Conservation (phyloP, 2,888 invertebrate species). For the Ormyrus thymus region DNA sequence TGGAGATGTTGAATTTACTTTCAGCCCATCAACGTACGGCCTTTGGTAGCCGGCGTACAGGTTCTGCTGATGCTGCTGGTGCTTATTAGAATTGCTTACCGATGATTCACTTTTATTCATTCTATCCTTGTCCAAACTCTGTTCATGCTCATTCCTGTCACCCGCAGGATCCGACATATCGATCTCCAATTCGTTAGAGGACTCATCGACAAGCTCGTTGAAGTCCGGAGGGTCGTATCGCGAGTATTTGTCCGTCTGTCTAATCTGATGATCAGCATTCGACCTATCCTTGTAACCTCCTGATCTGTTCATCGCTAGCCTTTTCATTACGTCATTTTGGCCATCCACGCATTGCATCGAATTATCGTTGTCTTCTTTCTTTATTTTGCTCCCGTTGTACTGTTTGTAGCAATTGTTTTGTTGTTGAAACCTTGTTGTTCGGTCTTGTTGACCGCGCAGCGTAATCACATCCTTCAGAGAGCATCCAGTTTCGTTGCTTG, state of each 20-base stretch:
- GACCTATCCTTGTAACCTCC: slow-evolving; percentile 60
- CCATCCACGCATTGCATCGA: slow-evolving; percentile 75
- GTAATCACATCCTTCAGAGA: slow-evolving; percentile 82
- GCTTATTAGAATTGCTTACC: slow-evolving; percentile 60
- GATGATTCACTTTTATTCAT: slow-evolving; percentile 64
- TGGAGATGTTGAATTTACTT: slow-evolving; percentile 75
- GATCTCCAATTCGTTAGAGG: slow-evolving; percentile 86
- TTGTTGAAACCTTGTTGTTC: slow-evolving; percentile 62
- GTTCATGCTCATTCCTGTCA: slow-evolving; percentile 80
- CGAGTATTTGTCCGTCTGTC: slow-evolving; percentile 75
- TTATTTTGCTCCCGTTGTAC: slow-evolving; percentile 60
- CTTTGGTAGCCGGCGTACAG: slow-evolving; percentile 74
- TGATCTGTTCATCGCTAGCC: slow-evolving; percentile 61
- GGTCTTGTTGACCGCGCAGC: slow-evolving; percentile 74
- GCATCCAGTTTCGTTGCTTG: slow-evolving; percentile 78
- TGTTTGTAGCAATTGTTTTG: slow-evolving; percentile 64
- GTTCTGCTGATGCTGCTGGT: slow-evolving; percentile 61
- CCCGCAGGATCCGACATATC: slow-evolving; percentile 84
- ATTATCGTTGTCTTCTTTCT: slow-evolving; percentile 71
- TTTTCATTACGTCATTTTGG: slow-evolving; percentile 63
- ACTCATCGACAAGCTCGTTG: slow-evolving; percentile 85
- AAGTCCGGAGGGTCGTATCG: slow-evolving; percentile 85
- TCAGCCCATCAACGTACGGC: slow-evolving; percentile 76
- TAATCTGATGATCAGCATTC: slow-evolving; percentile 46
- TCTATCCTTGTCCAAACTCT: slow-evolving; percentile 76